phyloP scores from a whole-genome alignment of 2,888 invertebrate genomes.

The Chloromyia formosa region DNA sequence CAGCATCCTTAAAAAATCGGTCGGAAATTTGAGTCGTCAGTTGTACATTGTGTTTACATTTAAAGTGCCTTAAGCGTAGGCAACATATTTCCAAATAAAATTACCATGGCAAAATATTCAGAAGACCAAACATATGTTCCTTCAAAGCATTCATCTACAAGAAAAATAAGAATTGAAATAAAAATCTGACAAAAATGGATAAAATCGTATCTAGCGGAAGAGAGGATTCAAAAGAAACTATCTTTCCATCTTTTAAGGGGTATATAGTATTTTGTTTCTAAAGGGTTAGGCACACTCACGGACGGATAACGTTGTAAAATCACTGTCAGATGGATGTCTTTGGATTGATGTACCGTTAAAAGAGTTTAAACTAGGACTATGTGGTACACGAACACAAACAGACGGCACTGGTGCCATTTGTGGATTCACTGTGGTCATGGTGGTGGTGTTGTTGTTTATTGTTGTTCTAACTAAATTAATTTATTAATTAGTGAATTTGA shows the following conservation, averaged over 20 bases:
- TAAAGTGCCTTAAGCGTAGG: no score
- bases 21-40: no score
- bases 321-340: conserved; percentile 64
- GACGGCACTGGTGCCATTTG: conserved; percentile 63
- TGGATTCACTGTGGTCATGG: conserved; percentile 56
- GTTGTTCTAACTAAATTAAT: conserved; percentile 52
- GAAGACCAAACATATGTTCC: no score
- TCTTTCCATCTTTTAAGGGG: background rate
- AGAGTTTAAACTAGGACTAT: conserved; percentile 62
- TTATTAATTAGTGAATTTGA: conserved; percentile 44
- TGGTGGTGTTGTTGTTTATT: conserved; percentile 57
- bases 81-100: no score
- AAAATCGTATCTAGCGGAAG: no score
- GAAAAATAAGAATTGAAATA: no score
- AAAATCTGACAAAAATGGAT: no score
- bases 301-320: conserved; percentile 65
- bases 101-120: no score
- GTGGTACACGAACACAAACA: conserved; percentile 65
- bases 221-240: no score
- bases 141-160: no score
- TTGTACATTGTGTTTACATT: no score
- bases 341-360: conserved; percentile 62
- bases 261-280: conserved; percentile 32
- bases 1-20: no score
- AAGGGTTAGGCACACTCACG: conserved; percentile 61